phyloP scores from a whole-genome alignment of 2,888 invertebrate genomes.

The Acanthosepion lycidas region DNA sequence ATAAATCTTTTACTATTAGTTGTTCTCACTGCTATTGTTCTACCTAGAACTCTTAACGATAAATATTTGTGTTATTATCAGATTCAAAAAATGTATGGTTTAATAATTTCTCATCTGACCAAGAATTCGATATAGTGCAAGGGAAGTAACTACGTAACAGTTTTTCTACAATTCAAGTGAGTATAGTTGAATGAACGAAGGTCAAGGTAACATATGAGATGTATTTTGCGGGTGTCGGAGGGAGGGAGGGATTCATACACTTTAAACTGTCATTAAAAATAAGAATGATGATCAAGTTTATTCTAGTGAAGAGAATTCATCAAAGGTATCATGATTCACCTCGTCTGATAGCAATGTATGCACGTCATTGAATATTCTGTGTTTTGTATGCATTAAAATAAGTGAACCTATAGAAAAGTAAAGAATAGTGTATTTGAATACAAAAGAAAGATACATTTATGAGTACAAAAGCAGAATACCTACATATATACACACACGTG shows the following conservation, averaged over 20 bases:
- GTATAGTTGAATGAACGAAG: neutral
- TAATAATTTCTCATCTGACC: no score
- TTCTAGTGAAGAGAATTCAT: neutral
- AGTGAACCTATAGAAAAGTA: neutral
- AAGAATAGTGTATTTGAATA: neutral
- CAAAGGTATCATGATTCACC: neutral
- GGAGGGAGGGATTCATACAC: no score
- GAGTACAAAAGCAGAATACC: no score
- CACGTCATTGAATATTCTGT: neutral
- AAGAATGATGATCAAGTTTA: conserved; percentile 1
- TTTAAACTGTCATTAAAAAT: conserved; percentile 33
- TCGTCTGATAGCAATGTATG: no score
- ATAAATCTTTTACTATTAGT: no score
- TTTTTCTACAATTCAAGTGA: neutral
- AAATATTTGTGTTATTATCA: no score
- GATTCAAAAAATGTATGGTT: no score
- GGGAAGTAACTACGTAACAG: neutral
- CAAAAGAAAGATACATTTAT: no score
- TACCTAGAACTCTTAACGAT: no score
- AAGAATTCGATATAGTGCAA: neutral
- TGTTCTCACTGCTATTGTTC: no score
- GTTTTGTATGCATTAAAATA: neutral
- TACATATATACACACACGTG: no score
- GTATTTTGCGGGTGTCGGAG: neutral
- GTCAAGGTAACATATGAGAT: neutral